Evolutionary conservation across 2,888 invertebrate species (phyloP), one percentile per base, ranked within the genome.

Genomic region (Tinea semifulvella): DNA sequence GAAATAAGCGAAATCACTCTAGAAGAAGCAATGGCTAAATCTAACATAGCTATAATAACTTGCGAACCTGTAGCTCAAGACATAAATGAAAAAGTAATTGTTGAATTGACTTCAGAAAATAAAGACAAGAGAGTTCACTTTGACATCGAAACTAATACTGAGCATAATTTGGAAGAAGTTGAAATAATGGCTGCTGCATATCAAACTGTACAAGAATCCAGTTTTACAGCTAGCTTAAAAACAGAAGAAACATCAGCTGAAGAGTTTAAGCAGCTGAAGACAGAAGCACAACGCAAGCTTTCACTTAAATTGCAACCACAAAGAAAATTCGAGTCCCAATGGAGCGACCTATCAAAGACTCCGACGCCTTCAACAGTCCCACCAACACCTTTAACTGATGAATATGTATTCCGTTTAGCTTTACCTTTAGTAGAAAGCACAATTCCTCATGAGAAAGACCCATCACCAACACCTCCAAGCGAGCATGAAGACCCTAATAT

Each of bases 311-410:
- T 40, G 14, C n/a, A 40, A 20, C 14, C 22, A 13, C 7, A 22
- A 5, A 40, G 18, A 38, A 4, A 17, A 4, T 7, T n/a, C 14
- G 20, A 27, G 11, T 25, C 14, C 22, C n/a, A 39, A n/a, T 11
- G 10, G 13, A 18, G 27, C 25, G 16, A 45, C 11, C 11, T 17
- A 2, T 17, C 27, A 7, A 48, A 56, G 2, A 68, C 65, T 3
- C 65, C 66, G 0, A 68, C 66, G 0, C 73, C 76, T 0, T 54
- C 66, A 1, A 63, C 61, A 0, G 52, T 60, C 1, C 76, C 75
- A 2, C 69, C 72, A 0, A 76, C 77, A 1, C 80, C 80, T 10
- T 43, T 79, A 28, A 71, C 68, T 1, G 79, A 80, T 35, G 77
- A 77, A 58, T 80, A 80, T 44, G 52, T 80, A 0, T 80, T 80